These are phyloP conservation scores for Chloroclysta siterata DNA, from an alignment of 2,888 invertebrate genomes.

Conservation along the genomic window DNA sequence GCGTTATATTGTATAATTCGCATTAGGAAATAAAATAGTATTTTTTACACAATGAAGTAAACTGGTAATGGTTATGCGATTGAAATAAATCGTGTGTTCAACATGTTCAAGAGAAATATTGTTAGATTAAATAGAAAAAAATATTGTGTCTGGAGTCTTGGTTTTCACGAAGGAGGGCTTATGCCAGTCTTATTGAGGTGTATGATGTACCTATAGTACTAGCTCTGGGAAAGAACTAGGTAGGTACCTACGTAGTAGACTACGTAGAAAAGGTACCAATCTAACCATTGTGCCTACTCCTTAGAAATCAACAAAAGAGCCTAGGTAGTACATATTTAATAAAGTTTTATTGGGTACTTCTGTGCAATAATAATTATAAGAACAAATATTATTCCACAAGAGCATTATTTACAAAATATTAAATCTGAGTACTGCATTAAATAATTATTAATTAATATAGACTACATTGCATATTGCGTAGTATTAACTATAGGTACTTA, in stretches of 20 bases:
- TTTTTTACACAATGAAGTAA: conserved; percentile 22
- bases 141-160: too few relatives aligned
- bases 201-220: too few relatives aligned
- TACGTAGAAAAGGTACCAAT: too few relatives aligned
- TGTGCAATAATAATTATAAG: conserved; percentile 15
- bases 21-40: conserved; percentile 22
- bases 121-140: not conserved
- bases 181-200: too few relatives aligned
- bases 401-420: conserved; percentile 12
- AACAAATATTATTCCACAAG: conserved; percentile 7
- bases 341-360: conserved; percentile 9
- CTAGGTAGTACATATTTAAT: conserved; percentile 19
- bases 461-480: conserved; percentile 56
- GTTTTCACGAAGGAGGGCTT: too few relatives aligned
- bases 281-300: conserved; percentile 74
- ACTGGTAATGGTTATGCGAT: conserved; percentile 6
- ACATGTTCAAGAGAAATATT: not conserved
- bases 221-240: conserved; percentile 3
- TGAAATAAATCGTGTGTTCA: conserved; percentile 8
- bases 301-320: conserved; percentile 47
- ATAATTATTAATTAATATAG: conserved; percentile 51
- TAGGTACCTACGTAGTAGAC: not conserved
- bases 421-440: conserved; percentile 45
- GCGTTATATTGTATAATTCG: conserved; percentile 11
- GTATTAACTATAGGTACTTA: conserved; percentile 64